Percentiles rank a stretch among this genome's conserved stretches.
phyloP scores from a whole-genome alignment of 2,797 vertebrate genomes.

The Tamandua tetradactyla region DNA sequence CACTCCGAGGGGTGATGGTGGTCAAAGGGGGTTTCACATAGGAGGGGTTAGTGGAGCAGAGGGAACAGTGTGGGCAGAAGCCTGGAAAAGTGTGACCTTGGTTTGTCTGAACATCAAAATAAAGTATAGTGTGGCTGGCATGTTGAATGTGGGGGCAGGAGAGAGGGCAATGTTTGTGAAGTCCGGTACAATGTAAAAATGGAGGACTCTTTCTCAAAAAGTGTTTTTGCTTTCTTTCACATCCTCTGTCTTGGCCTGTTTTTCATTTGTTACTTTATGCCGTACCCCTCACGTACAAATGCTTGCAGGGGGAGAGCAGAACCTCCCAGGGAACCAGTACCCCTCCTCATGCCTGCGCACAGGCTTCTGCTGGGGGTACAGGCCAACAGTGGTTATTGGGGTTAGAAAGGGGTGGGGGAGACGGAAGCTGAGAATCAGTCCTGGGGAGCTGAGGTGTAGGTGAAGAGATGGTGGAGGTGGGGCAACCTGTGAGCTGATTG shows the following conservation, averaged over 20 bases:
- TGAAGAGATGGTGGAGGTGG: neutral
- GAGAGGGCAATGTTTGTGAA: neutral
- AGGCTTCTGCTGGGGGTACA: neutral
- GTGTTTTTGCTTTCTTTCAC: neutral
- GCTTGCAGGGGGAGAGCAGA: neutral
- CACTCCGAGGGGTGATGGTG: neutral
- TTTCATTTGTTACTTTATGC: neutral
- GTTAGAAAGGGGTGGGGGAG: too few relatives aligned
- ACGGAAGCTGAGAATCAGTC: neutral
- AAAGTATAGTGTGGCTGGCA: neutral
- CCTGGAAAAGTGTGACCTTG: neutral
- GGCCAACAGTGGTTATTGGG: neutral
- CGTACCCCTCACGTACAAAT: neutral
- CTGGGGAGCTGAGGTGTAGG: neutral
- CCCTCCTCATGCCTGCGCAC: neutral
- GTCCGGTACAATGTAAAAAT: neutral
- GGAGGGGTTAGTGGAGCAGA: neutral
- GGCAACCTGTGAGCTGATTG: neutral
- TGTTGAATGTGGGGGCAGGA: accelerated
- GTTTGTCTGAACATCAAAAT: neutral
- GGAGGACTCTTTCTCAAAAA: neutral
- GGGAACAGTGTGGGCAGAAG: neutral
- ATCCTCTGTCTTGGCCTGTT: neutral
- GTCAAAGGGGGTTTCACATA: neutral
- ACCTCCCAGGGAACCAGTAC: neutral